Base-by-base conservation (phyloP, 2,113 vertebrate species). In the Hiodon tergisus region DNA sequence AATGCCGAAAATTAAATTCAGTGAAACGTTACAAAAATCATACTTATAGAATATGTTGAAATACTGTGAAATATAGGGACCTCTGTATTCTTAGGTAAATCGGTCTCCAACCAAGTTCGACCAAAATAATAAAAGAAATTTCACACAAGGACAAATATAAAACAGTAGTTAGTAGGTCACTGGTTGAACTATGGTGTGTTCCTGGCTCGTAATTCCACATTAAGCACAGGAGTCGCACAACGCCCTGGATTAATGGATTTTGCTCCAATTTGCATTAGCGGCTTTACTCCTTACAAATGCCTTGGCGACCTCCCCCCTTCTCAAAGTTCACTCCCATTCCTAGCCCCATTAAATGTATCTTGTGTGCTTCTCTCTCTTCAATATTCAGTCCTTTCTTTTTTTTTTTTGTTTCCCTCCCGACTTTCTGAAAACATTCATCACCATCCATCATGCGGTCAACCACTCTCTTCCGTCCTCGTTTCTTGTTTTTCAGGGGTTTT, bases 391-490 rank as follows among this genome's bases (percentile, higher is more conserved):
- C 78, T 74, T 54, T 70, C 69, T 55, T 60, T 70, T 71, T 74
- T 74, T 77, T 78, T 73, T 78, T 77, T 80, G 75, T 82, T 78
- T 67, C 55, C 69, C 69, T 51, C 69, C 62, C 62, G 14, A 67
- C 69, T 77, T 66, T 72, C 67, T 72, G 17, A 67, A 51, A 31
- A 9, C 16, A 74, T 78, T 69, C 79, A 78, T 85, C 80, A 76
- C 74, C 76, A 81, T 82, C 78, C 76, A 79, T 83, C 82, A 77
- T 77, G 76, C 61, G 70, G 74, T 77, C 69, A 77, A 59, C 60
- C 69, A 4, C 69, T 59, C 69, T 77, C 76, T 77, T 65, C 74
- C 74, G 67, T 51, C 58, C 59, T 63, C 67, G 51, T 46, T 58
- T 8, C 53, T 55, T 4, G 61, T 47, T 61, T 73, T 63, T 73